Base-by-base conservation (phyloP, 2,113 vertebrate species). In the Damaliscus lunatus region DNA sequence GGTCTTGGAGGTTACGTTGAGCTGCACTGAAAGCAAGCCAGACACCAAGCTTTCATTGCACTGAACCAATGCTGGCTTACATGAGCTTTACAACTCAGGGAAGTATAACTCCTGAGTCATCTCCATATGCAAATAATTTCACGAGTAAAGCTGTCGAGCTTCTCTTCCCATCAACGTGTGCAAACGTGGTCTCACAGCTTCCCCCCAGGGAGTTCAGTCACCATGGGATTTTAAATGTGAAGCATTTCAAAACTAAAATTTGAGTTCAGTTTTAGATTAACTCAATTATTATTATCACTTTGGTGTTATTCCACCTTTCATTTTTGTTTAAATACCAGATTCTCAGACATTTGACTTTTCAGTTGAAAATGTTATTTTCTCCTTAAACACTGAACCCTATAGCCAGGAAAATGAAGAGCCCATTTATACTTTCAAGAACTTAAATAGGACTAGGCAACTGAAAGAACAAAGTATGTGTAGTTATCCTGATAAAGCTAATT, bases 221-320 rank as follows among this genome's bases (percentile, higher is more conserved):
- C 53, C 89, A 59, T 96, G 97, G 81, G 53, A 83, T 97, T 97
- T 98, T 94, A 97, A 92, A 93, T 25, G 40, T 97, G 96, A 98
- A 95, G 21, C 59, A 98, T 98, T 97, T 98, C 74, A 94, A 97
- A 98, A 98, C 91, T 97, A 96, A 98, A 98, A 96, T 64, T 57
- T 77, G 19, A 89, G 25, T 82, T 85, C 95, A 67, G 77, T 98
- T 98, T 90, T 92, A 80, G 19, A 52, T 97, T 97, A 94, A 92
- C 91, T 97, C 82, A 94, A 7, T 92, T 83, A 19, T 50, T 84
- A 78, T 81, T 14, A 81, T 87, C 87, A 53, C 92, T 92, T 86
- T 52, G 78, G 6, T 97, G 2, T 82, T 96, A 64, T 36, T 78
- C 19, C 5, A 29, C 59, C 57, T 95, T 94, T 92, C 2, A 4